These are phyloP conservation scores for Bibio marci DNA, from an alignment of 2,888 invertebrate species.

Conservation along the genomic window DNA sequence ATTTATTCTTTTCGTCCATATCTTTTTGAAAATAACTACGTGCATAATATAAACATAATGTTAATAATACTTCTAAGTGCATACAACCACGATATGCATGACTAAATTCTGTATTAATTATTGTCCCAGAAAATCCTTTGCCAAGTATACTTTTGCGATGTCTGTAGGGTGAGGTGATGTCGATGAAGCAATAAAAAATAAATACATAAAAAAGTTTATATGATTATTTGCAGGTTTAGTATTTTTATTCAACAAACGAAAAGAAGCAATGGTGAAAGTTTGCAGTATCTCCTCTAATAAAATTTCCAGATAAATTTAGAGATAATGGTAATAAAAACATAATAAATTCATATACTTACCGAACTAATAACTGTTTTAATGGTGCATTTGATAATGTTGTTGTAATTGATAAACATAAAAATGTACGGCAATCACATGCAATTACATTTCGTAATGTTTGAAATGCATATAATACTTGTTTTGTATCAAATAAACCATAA, in stretches of 20 bases:
- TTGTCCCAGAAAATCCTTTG: slow-evolving; percentile 42
- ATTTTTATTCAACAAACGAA: not conserved
- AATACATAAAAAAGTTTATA: not conserved
- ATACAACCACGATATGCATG: slow-evolving; percentile 58
- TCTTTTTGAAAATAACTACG: slow-evolving; percentile 43
- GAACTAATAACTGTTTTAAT: slow-evolving; percentile 32
- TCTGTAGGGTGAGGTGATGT: no score
- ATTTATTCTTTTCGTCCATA: slow-evolving; percentile 23
- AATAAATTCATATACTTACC: not conserved
- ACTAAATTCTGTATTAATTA: slow-evolving; percentile 42
- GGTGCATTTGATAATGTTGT: slow-evolving; percentile 44
- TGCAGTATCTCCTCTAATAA: no score
- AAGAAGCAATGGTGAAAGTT: not conserved
- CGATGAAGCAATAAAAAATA: no score
- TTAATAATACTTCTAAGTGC: slow-evolving; percentile 61
- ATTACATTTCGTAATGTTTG: slow-evolving; percentile 57
- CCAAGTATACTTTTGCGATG: slow-evolving; percentile 69
- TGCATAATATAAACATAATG: slow-evolving; percentile 62
- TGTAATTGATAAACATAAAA: slow-evolving; percentile 58
- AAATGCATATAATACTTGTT: slow-evolving; percentile 52
- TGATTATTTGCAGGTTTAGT: slow-evolving; percentile 18
- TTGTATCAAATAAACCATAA: slow-evolving; percentile 59
- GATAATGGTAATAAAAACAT: no score
- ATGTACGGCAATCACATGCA: slow-evolving; percentile 48
- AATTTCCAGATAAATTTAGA: slow-evolving; percentile 34